These are phyloP conservation scores for Pseudorectes ferrugineus DNA, from an alignment of 2,113 vertebrate genomes.

Conservation along the genomic window DNA sequence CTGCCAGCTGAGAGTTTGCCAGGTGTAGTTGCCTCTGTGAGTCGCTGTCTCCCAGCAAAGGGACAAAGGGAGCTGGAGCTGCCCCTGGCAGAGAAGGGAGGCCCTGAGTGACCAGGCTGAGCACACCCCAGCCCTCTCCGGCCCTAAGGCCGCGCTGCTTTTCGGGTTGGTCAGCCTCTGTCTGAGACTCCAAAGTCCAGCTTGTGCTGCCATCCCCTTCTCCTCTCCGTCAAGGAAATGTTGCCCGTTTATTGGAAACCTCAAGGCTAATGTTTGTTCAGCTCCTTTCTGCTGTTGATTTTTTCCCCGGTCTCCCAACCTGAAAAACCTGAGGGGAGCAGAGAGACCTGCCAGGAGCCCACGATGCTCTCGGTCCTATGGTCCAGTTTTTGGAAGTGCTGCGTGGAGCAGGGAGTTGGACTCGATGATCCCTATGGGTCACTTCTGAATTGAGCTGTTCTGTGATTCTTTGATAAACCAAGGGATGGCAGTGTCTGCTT, in stretches of 20 bases:
- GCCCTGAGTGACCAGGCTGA: accelerated
- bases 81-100: background rate
- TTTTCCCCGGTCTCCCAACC: accelerated
- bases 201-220: background rate
- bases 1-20: background rate
- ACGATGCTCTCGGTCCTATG: accelerated
- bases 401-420: background rate
- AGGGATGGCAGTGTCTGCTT: background rate
- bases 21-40: background rate
- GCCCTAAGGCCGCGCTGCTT: background rate
- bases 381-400: background rate
- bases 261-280: background rate
- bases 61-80: background rate
- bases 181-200: background rate
- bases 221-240: too few species aligned
- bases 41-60: background rate
- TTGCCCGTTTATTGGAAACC: background rate
- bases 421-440: accelerated
- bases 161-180: background rate
- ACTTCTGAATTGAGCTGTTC: background rate
- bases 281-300: background rate
- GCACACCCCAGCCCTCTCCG: background rate
- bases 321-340: too few species aligned
- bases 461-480: background rate
- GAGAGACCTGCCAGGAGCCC: background rate